Evolutionary conservation across 2,797 vertebrate species (phyloP).

Genomic region (Microchirus variegatus): DNA sequence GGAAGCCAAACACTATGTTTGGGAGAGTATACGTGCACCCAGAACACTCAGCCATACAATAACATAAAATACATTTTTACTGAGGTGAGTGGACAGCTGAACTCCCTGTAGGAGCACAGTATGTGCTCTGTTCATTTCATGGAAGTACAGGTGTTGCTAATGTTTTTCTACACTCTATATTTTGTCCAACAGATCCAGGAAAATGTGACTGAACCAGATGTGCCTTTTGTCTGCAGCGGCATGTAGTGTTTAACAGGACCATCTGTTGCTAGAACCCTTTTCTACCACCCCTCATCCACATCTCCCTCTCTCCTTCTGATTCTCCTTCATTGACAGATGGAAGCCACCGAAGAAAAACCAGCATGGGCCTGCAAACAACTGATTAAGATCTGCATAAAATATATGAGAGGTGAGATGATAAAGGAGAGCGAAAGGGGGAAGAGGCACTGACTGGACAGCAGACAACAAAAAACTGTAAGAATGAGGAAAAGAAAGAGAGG

Average conservation of each 20-base stretch:
- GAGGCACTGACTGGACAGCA: conserved; percentile 11
- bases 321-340: conserved; percentile 33
- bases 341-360: conserved; percentile 37
- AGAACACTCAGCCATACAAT: background rate
- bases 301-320: conserved; percentile 4
- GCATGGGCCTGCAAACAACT: conserved; percentile 41
- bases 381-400: conserved; percentile 50
- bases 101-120: background rate
- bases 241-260: conserved; percentile 34
- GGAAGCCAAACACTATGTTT: background rate
- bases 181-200: conserved; percentile 23
- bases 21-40: background rate
- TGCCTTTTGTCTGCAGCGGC: conserved; percentile 20
- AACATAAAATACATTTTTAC: background rate
- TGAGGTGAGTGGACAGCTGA: background rate
- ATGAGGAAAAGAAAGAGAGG: conserved; percentile 8
- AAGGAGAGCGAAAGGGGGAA: conserved; percentile 1
- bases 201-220: conserved; percentile 12
- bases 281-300: conserved; percentile 15
- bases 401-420: background rate
- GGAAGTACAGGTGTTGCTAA: conserved; percentile 11
- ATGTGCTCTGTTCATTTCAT: conserved; percentile 7
- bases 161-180: conserved; percentile 20
- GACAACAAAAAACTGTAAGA: conserved; percentile 17
- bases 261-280: conserved; percentile 36